Evolutionary conservation across 2,888 invertebrate species (phyloP), one percentile per base, ranked within the genome.

Genomic region (Loripinus fragilis): DNA sequence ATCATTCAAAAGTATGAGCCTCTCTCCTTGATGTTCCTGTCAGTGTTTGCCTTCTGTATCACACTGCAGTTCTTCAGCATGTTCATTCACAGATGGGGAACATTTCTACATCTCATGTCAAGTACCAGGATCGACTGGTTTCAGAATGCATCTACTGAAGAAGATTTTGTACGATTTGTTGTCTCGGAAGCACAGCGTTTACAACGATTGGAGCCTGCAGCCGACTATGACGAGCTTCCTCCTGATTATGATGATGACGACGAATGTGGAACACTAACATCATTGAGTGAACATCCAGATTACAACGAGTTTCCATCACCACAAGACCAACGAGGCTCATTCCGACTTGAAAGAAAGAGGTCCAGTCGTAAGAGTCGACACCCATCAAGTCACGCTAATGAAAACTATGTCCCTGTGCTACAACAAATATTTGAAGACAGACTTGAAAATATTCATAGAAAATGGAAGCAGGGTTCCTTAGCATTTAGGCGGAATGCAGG

Each of bases 61-160:
- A 81, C 87, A 0, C 81, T 90, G 8, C 90, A 90, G 81, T 90
- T 91, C 65, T 71, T 90, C 70, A 89, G 89, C 50, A 90, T 91
- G 90, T 87, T 91, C 70, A 81, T 91, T 8, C 91, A 91, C 77
- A 86, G 90, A 42, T 91, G 90, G 89, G 91, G 90, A 25, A 91
- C 91, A 5, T 90, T 91, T 81, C 81, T 91, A 0, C 91, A 91
- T 74, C 83, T 91, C n/a, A 90, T 91, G 90, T 90, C 90, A 2
- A 90, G 86, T 52, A 90, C 91, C 8, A 74, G 88, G 20, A 87
- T 91, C 23, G 91, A 91, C 78, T 90, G 90, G 90, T 87, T 89
- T 67, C 85, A 89, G 76, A 89, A 87, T 45, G 83, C 86, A 10
- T 88, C 87, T 64, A 85, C 89, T 0, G 90, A 91, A 67, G 90